Evolutionary conservation across 2,888 invertebrate genomes (phyloP).

Genomic region (Drepana falcataria): DNA sequence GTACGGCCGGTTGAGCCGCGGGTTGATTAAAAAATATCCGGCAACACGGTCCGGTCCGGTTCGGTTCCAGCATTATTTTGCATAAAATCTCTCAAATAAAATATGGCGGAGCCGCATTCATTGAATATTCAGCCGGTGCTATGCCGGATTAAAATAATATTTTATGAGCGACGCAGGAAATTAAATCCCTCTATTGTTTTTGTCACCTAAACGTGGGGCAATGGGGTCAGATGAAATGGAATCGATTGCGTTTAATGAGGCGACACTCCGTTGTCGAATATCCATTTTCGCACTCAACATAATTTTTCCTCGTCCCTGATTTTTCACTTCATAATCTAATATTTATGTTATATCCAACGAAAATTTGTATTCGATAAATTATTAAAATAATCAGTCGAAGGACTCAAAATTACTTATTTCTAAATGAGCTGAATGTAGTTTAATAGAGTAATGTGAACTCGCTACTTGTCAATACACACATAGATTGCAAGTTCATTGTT

Average conservation of each 20-base stretch:
- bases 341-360: background rate
- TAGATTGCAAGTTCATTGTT: no score
- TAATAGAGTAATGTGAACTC: no score
- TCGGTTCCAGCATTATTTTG: conserved; percentile 33
- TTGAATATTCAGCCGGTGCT: conserved; percentile 57
- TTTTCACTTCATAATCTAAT: background rate
- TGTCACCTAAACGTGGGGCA: conserved; percentile 40
- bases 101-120: conserved; percentile 47
- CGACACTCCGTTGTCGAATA: conserved; percentile 8
- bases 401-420: no score
- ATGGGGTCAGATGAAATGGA: conserved; percentile 27
- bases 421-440: no score
- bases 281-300: background rate
- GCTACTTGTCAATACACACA: no score
- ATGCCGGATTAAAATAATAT: conserved; percentile 64
- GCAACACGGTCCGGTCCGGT: conserved; percentile 19
- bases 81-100: conserved; percentile 56
- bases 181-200: conserved; percentile 65
- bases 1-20: conserved; percentile 12
- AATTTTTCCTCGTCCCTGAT: background rate
- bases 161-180: conserved; percentile 61
- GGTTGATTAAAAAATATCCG: conserved; percentile 44
- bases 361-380: background rate
- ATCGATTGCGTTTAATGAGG: conserved; percentile 8
- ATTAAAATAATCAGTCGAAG: no score